A percentile compares a stretch with the other conserved stretches of the same genome.
phyloP scores from a whole-genome alignment of 2,797 vertebrate genomes.

The Perodicticus potto region DNA sequence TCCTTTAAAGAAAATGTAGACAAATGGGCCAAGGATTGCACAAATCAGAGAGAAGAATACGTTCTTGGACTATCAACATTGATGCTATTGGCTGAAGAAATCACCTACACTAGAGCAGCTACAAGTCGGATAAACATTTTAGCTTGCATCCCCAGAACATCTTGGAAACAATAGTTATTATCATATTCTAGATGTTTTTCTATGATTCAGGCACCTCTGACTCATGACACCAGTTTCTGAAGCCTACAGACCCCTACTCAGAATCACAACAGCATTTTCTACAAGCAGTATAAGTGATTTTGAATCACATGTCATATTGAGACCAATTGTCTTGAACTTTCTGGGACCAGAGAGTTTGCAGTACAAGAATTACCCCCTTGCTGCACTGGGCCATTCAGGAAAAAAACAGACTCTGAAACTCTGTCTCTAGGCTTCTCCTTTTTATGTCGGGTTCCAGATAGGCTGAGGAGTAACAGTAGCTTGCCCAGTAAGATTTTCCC shows the following conservation, averaged over 20 bases:
- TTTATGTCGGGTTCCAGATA: background rate
- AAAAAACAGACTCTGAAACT: constrained; percentile 63
- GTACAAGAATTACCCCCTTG: background rate
- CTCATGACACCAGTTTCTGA: background rate
- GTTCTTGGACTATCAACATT: background rate
- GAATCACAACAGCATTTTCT: constrained; percentile 24
- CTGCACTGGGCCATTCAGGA: background rate
- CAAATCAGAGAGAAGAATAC: background rate
- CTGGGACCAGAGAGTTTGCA: constrained; percentile 16
- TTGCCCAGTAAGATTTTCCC: background rate
- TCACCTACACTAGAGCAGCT: background rate
- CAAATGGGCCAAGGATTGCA: constrained; percentile 10
- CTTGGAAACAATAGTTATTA: constrained; percentile 33
- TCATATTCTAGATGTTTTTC: constrained; percentile 7
- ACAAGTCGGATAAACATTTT: constrained; percentile 21
- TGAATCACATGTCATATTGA: constrained; percentile 29
- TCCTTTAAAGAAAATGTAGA: constrained; percentile 58
- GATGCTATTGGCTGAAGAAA: background rate
- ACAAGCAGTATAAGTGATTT: background rate
- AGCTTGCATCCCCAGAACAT: constrained; percentile 9
- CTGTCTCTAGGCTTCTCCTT: background rate
- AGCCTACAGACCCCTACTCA: background rate
- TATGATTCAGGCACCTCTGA: background rate
- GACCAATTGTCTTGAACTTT: constrained; percentile 32
- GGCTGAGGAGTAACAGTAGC: background rate